Evolutionary conservation across 2,888 invertebrate genomes (phyloP).

Genomic region (Catocala sponsa): DNA sequence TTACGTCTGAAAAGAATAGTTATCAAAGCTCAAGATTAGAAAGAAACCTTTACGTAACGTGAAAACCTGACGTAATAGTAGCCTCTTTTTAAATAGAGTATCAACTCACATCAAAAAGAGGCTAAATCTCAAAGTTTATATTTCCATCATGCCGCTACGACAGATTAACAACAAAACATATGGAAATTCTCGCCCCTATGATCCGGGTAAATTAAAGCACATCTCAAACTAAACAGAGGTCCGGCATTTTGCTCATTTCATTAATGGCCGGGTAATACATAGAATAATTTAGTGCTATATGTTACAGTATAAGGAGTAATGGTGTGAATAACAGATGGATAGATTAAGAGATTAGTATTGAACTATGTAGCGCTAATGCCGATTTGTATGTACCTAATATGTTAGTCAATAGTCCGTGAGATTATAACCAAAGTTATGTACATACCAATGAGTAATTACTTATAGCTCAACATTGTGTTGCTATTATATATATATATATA

Average conservation of each 20-base stretch:
- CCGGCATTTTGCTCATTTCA: slow-evolving; percentile 58
- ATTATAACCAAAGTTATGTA: slow-evolving; percentile 1
- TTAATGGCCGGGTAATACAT: slow-evolving; percentile 44
- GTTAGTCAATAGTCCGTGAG: slow-evolving; percentile 4
- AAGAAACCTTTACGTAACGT: no score
- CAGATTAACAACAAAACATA: slow-evolving; percentile 3
- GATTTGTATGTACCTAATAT: slow-evolving; percentile 16
- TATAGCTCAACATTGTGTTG: not conserved
- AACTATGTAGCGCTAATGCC: slow-evolving; percentile 16
- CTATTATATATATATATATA: no score
- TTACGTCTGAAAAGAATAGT: no score
- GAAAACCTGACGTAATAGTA: no score
- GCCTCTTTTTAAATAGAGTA: no score
- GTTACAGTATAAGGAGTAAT: slow-evolving; percentile 12
- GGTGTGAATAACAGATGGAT: slow-evolving; percentile 17
- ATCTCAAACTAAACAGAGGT: slow-evolving; percentile 27
- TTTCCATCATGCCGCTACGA: no score
- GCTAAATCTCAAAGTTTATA: no score
- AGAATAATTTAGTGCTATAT: not conserved
- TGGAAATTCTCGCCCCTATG: slow-evolving; percentile 15
- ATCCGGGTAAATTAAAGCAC: slow-evolving; percentile 36
- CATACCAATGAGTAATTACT: not conserved
- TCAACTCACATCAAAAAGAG: no score
- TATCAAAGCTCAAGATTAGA: no score
- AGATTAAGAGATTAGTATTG: slow-evolving; percentile 23